A percentile compares a stretch with the other conserved stretches of the same genome.
Conservation (phyloP, 37 sponge, comb jelly and placozoan species). For the Hexactinellida sp. region DNA sequence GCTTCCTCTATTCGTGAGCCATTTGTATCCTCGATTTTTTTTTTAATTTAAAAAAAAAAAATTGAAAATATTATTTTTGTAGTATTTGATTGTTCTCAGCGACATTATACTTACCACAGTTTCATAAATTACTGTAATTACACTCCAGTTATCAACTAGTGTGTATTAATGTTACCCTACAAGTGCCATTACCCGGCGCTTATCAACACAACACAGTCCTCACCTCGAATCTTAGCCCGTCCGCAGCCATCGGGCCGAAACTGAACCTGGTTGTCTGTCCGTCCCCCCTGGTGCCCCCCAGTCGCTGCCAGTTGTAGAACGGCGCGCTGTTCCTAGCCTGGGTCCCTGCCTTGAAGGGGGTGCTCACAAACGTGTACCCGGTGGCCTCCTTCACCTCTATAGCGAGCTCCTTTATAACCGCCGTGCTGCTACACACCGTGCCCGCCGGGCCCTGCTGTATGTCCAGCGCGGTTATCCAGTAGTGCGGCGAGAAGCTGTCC, state of each 20-base stretch:
- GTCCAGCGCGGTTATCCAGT: neutral
- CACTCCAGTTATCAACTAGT: no score
- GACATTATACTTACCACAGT: no score
- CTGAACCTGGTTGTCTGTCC: neutral
- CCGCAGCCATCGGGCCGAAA: neutral
- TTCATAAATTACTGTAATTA: no score
- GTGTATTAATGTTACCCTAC: no score
- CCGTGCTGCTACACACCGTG: neutral
- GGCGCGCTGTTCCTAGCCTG: neutral
- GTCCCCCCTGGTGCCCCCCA: neutral
- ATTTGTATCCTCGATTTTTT: no score
- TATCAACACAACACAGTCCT: no score
- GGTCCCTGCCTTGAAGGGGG: neutral
- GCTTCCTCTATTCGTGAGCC: no score
- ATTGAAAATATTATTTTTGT: no score
- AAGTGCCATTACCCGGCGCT: no score
- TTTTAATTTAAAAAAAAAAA: no score
- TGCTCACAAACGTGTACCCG: neutral
- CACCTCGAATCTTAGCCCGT: neutral
- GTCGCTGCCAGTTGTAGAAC: neutral
- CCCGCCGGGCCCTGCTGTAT: neutral
- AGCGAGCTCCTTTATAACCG: neutral
- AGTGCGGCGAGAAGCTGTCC: neutral
- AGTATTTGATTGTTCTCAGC: no score
- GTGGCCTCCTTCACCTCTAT: neutral